phyloP scores from a whole-genome alignment of 2,113 vertebrate species.

The Clinocottus analis region DNA sequence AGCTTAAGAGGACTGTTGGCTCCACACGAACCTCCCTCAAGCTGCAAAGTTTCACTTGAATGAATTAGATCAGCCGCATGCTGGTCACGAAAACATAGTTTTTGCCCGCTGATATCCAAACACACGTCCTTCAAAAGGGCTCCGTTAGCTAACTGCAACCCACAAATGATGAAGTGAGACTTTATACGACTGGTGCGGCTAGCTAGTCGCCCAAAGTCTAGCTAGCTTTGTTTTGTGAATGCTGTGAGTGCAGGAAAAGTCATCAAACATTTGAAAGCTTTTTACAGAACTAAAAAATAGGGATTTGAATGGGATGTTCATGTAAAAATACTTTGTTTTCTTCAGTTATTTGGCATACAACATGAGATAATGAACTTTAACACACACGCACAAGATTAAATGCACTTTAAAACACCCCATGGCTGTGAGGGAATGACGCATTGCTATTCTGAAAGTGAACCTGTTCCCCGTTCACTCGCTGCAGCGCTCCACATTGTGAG shows the following conservation, averaged over 20 bases:
- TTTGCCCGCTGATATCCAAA: not conserved
- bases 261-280: not conserved
- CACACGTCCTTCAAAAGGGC: not conserved
- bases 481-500: constrained; percentile 65
- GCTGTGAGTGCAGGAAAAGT: not conserved
- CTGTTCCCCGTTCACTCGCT: constrained; percentile 20
- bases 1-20: not conserved
- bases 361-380: no score
- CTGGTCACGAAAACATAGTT: not conserved
- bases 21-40: not conserved
- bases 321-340: not conserved
- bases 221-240: no score
- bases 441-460: constrained; percentile 19
- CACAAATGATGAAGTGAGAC: not conserved
- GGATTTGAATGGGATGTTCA: not conserved
- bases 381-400: no score
- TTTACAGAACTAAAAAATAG: not conserved
- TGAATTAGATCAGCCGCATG: not conserved
- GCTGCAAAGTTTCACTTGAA: not conserved
- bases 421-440: not conserved
- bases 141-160: not conserved
- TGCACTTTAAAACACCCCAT: not conserved
- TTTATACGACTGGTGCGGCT: not conserved
- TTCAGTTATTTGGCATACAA: no score
- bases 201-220: not conserved